phyloP scores from a whole-genome alignment of 2,797 vertebrate species.

The Mus minutoides region DNA sequence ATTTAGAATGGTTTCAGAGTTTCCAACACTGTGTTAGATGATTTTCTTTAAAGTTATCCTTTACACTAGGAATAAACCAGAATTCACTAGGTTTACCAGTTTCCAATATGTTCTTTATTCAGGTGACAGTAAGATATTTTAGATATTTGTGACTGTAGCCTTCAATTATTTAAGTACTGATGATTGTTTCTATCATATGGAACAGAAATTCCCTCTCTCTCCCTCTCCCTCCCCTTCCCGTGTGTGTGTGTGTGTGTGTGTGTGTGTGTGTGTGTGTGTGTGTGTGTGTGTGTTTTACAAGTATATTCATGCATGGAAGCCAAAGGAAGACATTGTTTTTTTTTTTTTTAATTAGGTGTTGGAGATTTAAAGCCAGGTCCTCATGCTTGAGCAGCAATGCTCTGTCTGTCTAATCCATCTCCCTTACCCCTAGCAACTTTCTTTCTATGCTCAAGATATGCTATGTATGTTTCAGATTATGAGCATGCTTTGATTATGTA shows the following conservation, averaged over 20 bases:
- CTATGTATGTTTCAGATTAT: neutral
- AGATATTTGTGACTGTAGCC: neutral
- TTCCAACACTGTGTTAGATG: neutral
- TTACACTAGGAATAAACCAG: conserved; percentile 24
- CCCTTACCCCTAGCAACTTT: neutral
- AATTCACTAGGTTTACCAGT: conserved; percentile 2
- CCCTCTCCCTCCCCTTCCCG: no score
- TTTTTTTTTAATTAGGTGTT: neutral
- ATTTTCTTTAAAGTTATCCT: conserved; percentile 50
- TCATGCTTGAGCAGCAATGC: neutral
- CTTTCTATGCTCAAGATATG: neutral
- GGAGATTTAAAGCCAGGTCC: neutral
- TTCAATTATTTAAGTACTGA: conserved; percentile 2
- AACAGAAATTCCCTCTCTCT: neutral
- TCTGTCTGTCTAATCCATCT: neutral
- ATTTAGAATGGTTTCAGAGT: conserved; percentile 27
- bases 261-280: neutral
- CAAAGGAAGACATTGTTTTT: neutral
- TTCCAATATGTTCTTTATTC: conserved; percentile 43
- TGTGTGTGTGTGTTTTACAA: neutral
- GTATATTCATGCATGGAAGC: neutral
- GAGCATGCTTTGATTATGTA: neutral
- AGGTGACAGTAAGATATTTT: neutral
- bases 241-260: neutral
- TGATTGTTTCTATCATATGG: neutral